A percentile compares a stretch with the other conserved stretches of the same genome.
These are phyloP conservation scores for Heliocidaris erythrogramma DNA, from an alignment of 35 echinoderm and acorn worm species.

Conservation along the genomic window DNA sequence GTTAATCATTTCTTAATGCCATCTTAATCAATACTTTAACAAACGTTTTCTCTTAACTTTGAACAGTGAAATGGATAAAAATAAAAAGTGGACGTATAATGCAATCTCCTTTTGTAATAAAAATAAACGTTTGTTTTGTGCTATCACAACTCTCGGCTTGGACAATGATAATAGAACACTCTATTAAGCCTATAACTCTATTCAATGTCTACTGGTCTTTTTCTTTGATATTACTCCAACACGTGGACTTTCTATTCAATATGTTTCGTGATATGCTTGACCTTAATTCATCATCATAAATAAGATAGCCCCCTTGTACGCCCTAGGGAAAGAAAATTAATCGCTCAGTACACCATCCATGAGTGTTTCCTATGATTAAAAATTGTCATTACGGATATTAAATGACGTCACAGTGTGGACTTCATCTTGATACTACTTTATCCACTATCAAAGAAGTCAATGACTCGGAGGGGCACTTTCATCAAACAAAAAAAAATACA, in stretches of 20 bases:
- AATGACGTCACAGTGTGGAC: background rate
- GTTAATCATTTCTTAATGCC: too few relatives aligned
- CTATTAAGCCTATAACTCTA: background rate
- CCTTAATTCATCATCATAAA: background rate
- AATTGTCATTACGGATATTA: slow-evolving; percentile 2
- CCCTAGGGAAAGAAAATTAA: background rate
- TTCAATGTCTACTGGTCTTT: too few relatives aligned
- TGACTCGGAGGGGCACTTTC: background rate
- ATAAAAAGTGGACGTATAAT: too few relatives aligned
- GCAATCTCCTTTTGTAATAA: too few relatives aligned
- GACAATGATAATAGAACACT: background rate
- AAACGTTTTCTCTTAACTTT: background rate
- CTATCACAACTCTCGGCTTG: too few relatives aligned
- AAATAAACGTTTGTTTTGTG: background rate
- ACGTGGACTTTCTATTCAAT: background rate
- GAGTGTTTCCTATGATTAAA: background rate
- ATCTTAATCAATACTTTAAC: too few relatives aligned
- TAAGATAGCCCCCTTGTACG: background rate
- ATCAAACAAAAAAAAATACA: too few relatives aligned
- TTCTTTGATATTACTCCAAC: too few relatives aligned
- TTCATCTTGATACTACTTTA: background rate
- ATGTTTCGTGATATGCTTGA: background rate
- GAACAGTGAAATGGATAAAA: background rate
- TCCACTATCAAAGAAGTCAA: background rate
- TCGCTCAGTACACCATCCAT: background rate